phyloP scores from a whole-genome alignment of 2,888 invertebrate genomes.

The Periphyllus acericola region DNA sequence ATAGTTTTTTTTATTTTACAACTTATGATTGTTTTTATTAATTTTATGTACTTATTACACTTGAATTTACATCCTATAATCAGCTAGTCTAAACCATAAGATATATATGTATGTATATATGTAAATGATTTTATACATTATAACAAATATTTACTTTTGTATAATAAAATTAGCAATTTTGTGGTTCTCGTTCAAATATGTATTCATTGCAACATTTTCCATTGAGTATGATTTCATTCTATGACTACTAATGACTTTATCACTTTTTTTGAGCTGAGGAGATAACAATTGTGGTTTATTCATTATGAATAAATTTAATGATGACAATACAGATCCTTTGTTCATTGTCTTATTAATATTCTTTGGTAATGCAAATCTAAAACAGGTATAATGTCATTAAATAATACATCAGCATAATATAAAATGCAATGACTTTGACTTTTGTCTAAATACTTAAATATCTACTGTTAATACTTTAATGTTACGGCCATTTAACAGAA shows the following conservation, averaged over 20 bases:
- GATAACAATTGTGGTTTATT: constrained; percentile 49
- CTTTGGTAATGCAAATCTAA: constrained; percentile 44
- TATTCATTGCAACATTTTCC: constrained; percentile 58
- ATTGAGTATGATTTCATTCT: constrained; percentile 60
- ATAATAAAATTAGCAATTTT: constrained; percentile 53
- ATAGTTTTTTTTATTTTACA: no score
- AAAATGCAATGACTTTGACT: not conserved
- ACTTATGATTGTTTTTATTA: no score
- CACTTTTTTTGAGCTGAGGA: constrained; percentile 52
- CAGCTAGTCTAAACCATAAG: no score
- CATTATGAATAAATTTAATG: constrained; percentile 46
- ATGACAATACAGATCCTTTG: constrained; percentile 55
- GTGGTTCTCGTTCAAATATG: constrained; percentile 50
- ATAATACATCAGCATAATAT: not conserved
- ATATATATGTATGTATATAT: no score
- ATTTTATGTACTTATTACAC: no score
- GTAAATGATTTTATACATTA: not conserved
- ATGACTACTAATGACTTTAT: constrained; percentile 48
- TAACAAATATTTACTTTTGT: constrained; percentile 44
- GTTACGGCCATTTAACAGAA: no score
- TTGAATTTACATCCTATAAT: no score
- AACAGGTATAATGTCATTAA: not conserved
- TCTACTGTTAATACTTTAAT: no score
- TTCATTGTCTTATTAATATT: constrained; percentile 33
- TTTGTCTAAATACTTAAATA: not conserved